Evolutionary conservation across 1,140 invertebrate species (phyloP).

Genomic region (Plodia interpunctella): DNA sequence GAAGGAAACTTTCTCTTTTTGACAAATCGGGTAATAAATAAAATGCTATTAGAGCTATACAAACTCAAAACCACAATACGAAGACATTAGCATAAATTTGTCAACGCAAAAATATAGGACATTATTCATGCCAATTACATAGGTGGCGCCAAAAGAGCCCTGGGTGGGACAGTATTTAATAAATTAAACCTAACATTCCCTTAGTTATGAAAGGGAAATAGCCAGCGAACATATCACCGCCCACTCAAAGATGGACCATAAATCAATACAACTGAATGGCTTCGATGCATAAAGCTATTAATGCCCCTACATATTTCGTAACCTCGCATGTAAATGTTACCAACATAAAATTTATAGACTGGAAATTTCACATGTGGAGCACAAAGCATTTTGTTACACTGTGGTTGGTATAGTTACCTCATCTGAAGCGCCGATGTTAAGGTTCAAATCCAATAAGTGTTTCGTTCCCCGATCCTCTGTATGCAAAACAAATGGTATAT

Average conservation of each 20-base stretch:
- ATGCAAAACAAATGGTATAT: slow-evolving; percentile 56
- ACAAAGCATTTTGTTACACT: slow-evolving; percentile 17
- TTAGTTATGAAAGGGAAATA: slow-evolving; percentile 11
- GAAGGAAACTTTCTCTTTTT: too few relatives aligned
- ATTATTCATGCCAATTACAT: not conserved
- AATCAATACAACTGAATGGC: slow-evolving; percentile 47
- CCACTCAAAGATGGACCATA: slow-evolving; percentile 37
- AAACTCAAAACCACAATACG: not conserved
- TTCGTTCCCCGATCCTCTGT: slow-evolving; percentile 29
- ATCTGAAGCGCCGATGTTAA: slow-evolving; percentile 22
- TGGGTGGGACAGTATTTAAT: slow-evolving; percentile 19
- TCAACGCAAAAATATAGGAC: not conserved
- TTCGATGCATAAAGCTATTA: slow-evolving; percentile 28
- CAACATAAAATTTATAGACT: slow-evolving; percentile 8
- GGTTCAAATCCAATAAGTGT: slow-evolving; percentile 29
- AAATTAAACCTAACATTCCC: slow-evolving; percentile 22
- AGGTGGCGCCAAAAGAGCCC: not conserved
- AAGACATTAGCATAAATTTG: not conserved
- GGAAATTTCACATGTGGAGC: not conserved
- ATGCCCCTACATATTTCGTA: slow-evolving; percentile 11
- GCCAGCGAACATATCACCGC: slow-evolving; percentile 33
- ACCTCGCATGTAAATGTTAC: slow-evolving; percentile 11
- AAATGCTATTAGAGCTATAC: not conserved
- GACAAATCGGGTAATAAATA: too few relatives aligned
- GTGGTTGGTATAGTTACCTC: slow-evolving; percentile 13